Conservation (phyloP, 2,113 vertebrate species). For the Actenoides lindsayi region DNA sequence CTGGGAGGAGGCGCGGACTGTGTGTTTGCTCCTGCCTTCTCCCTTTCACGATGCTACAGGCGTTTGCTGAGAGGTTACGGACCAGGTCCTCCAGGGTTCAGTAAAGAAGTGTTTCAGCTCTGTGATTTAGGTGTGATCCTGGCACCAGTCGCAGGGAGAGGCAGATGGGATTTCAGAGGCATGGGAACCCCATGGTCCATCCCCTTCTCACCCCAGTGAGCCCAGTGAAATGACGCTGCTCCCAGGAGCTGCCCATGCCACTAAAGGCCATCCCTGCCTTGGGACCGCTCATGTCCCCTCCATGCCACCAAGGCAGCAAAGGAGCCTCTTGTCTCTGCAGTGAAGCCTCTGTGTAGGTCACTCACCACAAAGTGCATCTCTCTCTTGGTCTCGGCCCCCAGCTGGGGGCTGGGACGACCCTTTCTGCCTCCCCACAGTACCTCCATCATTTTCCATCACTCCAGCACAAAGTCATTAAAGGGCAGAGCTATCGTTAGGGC, state of each 20-base stretch:
- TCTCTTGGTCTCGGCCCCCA: rapidly evolving
- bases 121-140: not conserved
- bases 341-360: rapidly evolving
- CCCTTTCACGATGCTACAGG: not conserved
- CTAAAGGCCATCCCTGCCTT: not conserved
- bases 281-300: rapidly evolving
- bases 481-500: slow-evolving; percentile 35
- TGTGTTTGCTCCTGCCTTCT: not conserved
- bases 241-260: not conserved
- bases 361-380: rapidly evolving
- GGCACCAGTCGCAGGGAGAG: not conserved
- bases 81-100: not conserved
- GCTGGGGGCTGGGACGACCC: not conserved
- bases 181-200: rapidly evolving
- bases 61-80: not conserved
- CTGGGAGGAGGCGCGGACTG: not conserved
- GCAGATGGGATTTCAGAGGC: rapidly evolving
- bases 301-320: not conserved
- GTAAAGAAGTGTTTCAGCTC: not conserved
- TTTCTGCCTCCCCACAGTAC: rapidly evolving
- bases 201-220: not conserved
- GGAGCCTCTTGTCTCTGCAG: not conserved
- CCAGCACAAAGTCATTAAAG: slow-evolving; percentile 49
- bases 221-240: not conserved
- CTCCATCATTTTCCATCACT: slow-evolving; percentile 19